Conservation (phyloP, 2,797 vertebrate species). For the Remorina albescens region DNA sequence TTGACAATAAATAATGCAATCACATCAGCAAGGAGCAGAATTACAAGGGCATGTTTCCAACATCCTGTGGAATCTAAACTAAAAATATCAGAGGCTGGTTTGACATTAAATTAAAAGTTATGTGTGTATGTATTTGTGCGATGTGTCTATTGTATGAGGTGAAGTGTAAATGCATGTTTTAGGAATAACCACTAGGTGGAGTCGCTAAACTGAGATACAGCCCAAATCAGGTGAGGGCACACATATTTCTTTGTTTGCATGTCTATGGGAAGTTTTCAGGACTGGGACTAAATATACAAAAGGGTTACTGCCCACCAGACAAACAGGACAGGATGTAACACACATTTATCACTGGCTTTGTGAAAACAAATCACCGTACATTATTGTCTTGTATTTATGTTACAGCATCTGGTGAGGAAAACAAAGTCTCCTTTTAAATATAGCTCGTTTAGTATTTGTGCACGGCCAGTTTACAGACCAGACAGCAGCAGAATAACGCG, state of each 20-base stretch:
- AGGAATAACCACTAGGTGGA: constrained; percentile 60
- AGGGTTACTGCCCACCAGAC: not conserved
- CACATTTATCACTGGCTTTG: not conserved
- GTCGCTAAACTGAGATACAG: not conserved
- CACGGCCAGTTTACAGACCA: not conserved
- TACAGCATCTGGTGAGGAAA: not conserved
- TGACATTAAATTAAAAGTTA: too few species aligned
- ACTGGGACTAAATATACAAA: not conserved
- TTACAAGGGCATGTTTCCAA: not conserved
- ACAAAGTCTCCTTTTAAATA: not conserved
- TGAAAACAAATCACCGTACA: not conserved
- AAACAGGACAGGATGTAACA: too few species aligned
- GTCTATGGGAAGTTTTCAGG: not conserved
- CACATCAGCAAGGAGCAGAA: not conserved
- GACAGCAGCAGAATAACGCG: not conserved
- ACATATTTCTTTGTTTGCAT: not conserved
- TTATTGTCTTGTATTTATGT: not conserved
- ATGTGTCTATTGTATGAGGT: not conserved
- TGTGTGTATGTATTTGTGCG: too few species aligned
- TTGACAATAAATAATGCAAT: too few species aligned
- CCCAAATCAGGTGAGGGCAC: not conserved
- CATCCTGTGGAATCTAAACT: too few species aligned
- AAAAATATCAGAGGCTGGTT: too few species aligned
- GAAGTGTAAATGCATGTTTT: not conserved
- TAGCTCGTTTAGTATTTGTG: not conserved